phyloP scores from a whole-genome alignment of 92 coral and sea anemone species.

The Umimayanthus kanabou region DNA sequence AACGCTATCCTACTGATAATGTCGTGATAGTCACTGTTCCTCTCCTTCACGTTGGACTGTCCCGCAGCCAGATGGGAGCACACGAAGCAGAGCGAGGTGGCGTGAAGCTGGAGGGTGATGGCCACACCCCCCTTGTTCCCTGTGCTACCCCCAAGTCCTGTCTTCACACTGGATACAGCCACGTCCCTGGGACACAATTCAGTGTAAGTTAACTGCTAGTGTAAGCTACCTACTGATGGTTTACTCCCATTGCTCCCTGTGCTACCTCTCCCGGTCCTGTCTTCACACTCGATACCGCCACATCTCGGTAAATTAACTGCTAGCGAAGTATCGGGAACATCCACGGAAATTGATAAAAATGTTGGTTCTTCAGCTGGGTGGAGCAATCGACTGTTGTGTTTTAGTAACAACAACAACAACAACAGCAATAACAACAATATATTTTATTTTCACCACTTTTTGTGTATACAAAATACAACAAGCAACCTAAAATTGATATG shows the following conservation, averaged over 20 bases:
- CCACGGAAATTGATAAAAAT: too few relatives aligned
- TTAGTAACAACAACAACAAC: too few relatives aligned
- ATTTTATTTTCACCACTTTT: too few relatives aligned
- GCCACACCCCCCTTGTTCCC: conserved; percentile 99
- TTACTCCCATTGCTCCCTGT: conserved; percentile 96
- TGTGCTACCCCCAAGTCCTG: conserved; percentile 97
- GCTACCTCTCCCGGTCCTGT: conserved; percentile 97
- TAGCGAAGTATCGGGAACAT: neutral
- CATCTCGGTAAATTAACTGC: conserved; percentile 57
- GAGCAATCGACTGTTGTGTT: too few relatives aligned
- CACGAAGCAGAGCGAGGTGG: conserved; percentile 93
- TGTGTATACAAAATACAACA: too few relatives aligned
- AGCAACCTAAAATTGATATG: too few relatives aligned
- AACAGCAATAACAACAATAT: too few relatives aligned
- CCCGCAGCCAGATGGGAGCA: conserved; percentile 99
- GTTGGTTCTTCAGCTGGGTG: too few relatives aligned
- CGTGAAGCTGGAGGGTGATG: conserved; percentile 82
- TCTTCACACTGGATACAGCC: conserved; percentile 94
- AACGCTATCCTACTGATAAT: conserved; percentile 88
- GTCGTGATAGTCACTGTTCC: conserved; percentile 92
- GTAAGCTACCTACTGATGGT: neutral
- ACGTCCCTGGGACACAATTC: conserved; percentile 71
- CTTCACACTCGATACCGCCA: conserved; percentile 93
- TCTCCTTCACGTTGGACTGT: conserved; percentile 86
- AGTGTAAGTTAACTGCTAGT: neutral